Evolutionary conservation across 1,140 invertebrate genomes (phyloP), one percentile per base, ranked within the genome.

Genomic region (Drosophila nasuta): DNA sequence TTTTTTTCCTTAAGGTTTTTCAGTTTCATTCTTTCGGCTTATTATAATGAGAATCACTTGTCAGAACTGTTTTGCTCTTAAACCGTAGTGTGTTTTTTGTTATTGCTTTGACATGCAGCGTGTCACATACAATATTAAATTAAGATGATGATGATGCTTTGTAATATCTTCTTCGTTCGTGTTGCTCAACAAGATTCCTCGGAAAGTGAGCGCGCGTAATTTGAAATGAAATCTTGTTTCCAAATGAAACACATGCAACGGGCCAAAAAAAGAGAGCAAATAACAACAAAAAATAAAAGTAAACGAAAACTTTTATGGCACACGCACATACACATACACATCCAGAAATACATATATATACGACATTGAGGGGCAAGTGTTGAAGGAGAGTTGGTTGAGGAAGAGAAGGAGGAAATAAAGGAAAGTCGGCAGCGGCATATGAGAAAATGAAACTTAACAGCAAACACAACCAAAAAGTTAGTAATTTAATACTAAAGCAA

Each of bases 401-500:
- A 17, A 38, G 6, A 30, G 38, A 20, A 11, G 48, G n/a, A 11
- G 48, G 6, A 38, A 43, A 13, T 58, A 41, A 33, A 57, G 52
- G 20, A 25, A 48, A 65, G 25, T 41, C 35, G 33, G 52, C 51
- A n/a, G 38, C 56, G 46, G 69, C 33, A 62, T 6, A 66, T 63
- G 60, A 66, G 64, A 49, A 74, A 73, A 74, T 79, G 52, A 79
- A 85, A 73, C 62, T 75, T 64, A 86, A 75, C 60, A 56, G 58
- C 71, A 86, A 75, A 82, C 65, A 86, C 65, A 86, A 86, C 75
- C 59, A 66, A 82, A 88, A 87, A 88, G 83, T 87, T 88, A 77
- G 80, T 88, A 87, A 87, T 79, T 88, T 82, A 79, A 88, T 79
- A 69, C 69, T 33, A 58, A 46, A 73, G 60, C 11, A 72, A 5